Evolutionary conservation across 2,888 invertebrate species (phyloP).

Genomic region (Yponomeuta sedellus): DNA sequence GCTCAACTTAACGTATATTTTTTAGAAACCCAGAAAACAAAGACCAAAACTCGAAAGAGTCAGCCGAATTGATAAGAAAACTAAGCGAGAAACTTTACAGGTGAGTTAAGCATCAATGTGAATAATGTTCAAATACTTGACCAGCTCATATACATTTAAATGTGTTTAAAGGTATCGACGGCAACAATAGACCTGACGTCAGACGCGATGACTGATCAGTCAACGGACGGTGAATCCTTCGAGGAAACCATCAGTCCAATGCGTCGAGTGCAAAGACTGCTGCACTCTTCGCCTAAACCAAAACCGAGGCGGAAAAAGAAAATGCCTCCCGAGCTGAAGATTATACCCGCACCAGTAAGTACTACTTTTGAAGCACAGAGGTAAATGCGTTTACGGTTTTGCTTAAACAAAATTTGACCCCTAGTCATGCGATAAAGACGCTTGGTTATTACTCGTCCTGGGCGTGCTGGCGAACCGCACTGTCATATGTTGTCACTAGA

Average conservation of each 20-base stretch:
- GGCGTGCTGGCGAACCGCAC: too few species aligned
- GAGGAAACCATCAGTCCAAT: conserved; percentile 66
- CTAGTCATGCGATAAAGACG: too few species aligned
- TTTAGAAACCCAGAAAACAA: conserved; percentile 54
- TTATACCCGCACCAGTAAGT: conserved; percentile 63
- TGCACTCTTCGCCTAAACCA: conserved; percentile 50
- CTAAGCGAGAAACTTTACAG: conserved; percentile 75
- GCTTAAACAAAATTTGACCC: too few species aligned
- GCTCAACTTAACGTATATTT: conserved; percentile 17
- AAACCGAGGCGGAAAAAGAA: conserved; percentile 67
- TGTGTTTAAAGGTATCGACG: conserved; percentile 66
- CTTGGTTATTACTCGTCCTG: too few species aligned
- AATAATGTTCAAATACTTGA: not conserved
- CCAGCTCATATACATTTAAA: not conserved
- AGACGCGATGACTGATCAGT: conserved; percentile 80
- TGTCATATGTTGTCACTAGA: too few species aligned
- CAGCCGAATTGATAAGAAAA: conserved; percentile 61
- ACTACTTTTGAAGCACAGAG: not conserved
- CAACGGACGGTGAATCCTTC: conserved; percentile 77
- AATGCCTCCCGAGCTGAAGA: conserved; percentile 73
- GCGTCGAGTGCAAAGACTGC: conserved; percentile 58
- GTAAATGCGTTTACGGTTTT: too few species aligned
- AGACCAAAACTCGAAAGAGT: conserved; percentile 61
- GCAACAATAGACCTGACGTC: conserved; percentile 79
- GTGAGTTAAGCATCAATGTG: conserved; percentile 36